A percentile compares a stretch with the other conserved stretches of the same genome.
Conservation (phyloP, 2,888 invertebrate species). For the Nysson spinosus region DNA sequence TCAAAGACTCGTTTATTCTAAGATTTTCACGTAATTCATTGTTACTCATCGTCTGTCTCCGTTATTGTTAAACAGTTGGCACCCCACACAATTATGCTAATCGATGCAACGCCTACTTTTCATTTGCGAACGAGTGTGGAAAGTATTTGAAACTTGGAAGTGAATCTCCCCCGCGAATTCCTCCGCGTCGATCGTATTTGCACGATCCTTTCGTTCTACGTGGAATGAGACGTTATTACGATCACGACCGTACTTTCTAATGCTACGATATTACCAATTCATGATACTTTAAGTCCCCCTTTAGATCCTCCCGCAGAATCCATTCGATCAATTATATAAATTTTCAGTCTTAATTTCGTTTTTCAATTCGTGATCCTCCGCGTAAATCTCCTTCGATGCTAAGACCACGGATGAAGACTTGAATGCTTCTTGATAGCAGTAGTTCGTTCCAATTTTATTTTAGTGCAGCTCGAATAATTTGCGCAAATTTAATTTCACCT, state of each 20-base stretch:
- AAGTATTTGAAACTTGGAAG: slow-evolving; percentile 16
- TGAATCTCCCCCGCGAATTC: slow-evolving; percentile 19
- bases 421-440: no score
- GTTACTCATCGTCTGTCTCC: neutral
- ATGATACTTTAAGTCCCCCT: no score
- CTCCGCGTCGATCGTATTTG: slow-evolving; percentile 2
- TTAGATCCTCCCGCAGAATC: no score
- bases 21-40: slow-evolving; percentile 7
- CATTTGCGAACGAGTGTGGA: slow-evolving; percentile 19
- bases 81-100: slow-evolving; percentile 13
- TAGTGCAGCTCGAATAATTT: no score
- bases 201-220: slow-evolving; percentile 20
- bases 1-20: slow-evolving; percentile 10
- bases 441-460: no score
- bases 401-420: no score
- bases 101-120: slow-evolving; percentile 28
- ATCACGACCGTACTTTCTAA: slow-evolving; percentile 29
- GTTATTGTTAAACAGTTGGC: neutral
- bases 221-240: slow-evolving; percentile 13
- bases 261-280: no score
- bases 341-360: no score
- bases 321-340: no score
- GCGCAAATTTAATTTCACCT: no score
- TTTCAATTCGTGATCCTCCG: no score
- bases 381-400: no score